Evolutionary conservation across 1,140 invertebrate genomes (phyloP), one percentile per base, ranked within the genome.

Genomic region (Pogonomyrmex californicus): DNA sequence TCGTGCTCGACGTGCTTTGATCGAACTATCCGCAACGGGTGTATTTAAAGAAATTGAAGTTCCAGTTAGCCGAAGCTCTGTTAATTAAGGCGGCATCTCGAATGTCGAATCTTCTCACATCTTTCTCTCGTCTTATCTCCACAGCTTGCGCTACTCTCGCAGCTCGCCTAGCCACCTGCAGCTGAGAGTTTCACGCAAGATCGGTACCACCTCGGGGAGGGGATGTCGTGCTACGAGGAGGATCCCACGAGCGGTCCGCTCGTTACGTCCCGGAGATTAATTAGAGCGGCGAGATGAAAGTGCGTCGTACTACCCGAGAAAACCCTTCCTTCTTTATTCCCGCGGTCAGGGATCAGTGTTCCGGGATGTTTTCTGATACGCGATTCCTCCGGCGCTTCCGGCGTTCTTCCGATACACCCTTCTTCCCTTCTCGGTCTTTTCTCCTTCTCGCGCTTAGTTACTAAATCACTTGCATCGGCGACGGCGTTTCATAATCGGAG

Each of bases 401-500:
- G 44, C 60, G 76, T 49, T 54, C 10, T 56, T 36, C 17, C 33
- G 63, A 56, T n/a, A 12, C 60, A 56, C 36, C 23, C 1, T 10
- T 62, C 56, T 62, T 81, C 63, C 51, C 70, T 36, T 36, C 49
- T 51, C 2, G 6, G 4, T 23, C 23, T 56, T 38, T 33, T 10
- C 14, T 60, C 65, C 38, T 41, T 7, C 23, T 47, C 54, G 66
- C 23, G 23, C 23, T 23, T 23, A 23, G 23, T 54, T 68, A 56
- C 60, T 36, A 62, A 77, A 60, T 86, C 78, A 66, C 76, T 68
- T 62, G 77, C 76, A 76, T 70, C 87, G 71, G 30, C 73, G 71
- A 51, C 60, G 87, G 58, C 76, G 60, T 88, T 78, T 85, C 88
- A 87, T 89, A 88, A 73, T 89, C 77, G 71, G 23, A 58, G 65